phyloP scores from a whole-genome alignment of 2,888 invertebrate species.

The Brenthis hecate region DNA sequence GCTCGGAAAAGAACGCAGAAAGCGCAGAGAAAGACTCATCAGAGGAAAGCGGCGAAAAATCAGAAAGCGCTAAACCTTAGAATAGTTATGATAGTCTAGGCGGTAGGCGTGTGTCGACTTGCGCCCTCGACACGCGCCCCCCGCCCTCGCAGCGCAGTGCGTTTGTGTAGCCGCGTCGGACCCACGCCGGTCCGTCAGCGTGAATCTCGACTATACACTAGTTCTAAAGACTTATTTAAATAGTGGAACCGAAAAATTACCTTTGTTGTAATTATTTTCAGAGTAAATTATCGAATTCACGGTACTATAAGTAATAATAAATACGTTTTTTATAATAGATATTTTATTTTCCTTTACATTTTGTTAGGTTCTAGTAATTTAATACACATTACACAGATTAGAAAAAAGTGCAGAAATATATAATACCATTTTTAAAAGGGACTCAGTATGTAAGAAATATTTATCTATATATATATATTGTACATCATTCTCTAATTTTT shows the following conservation, averaged over 20 bases:
- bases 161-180: constrained; percentile 51
- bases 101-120: constrained; percentile 78
- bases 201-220: constrained; percentile 65
- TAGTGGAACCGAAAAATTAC: constrained; percentile 72
- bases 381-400: background rate
- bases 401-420: too few species aligned
- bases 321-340: constrained; percentile 66
- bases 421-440: too few species aligned
- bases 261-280: constrained; percentile 76
- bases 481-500: too few species aligned
- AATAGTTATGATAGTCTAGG: constrained; percentile 56
- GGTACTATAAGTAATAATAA: constrained; percentile 77
- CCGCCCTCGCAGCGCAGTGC: constrained; percentile 57
- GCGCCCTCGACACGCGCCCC: constrained; percentile 75
- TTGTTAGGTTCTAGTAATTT: background rate
- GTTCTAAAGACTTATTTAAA: constrained; percentile 79
- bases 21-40: constrained; percentile 60
- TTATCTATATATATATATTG: too few species aligned
- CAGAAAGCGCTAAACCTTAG: constrained; percentile 58
- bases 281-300: constrained; percentile 80
- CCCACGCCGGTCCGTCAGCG: constrained; percentile 48
- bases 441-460: too few species aligned
- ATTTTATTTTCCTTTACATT: constrained; percentile 19
- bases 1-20: constrained; percentile 57
- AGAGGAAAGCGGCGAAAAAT: constrained; percentile 56